Conservation (phyloP, 2,113 vertebrate species). For the Amazona guildingii region DNA sequence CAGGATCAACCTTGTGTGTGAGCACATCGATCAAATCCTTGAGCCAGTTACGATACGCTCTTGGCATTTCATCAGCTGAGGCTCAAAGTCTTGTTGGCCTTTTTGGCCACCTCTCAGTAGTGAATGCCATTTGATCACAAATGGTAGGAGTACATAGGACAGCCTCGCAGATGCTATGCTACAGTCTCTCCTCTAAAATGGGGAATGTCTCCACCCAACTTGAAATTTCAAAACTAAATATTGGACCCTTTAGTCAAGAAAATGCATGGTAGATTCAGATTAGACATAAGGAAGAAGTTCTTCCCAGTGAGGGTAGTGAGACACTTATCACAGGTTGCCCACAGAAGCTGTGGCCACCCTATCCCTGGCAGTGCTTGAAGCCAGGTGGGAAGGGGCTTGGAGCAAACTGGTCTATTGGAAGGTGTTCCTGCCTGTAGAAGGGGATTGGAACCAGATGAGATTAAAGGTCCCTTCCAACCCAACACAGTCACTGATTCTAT, state of each 20-base stretch:
- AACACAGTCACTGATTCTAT: no score
- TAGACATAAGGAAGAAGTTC: no score
- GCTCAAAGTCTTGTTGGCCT: not conserved
- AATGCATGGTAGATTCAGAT: not conserved
- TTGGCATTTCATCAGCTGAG: not conserved
- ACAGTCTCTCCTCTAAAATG: not conserved
- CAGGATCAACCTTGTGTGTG: not conserved
- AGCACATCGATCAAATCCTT: not conserved
- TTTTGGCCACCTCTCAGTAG: not conserved
- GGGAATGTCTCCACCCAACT: accelerated
- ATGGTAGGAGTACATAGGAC: no score
- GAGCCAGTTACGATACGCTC: not conserved
- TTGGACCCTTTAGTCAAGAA: not conserved
- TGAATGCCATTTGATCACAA: not conserved
- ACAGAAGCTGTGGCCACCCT: no score
- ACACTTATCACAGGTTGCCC: no score
- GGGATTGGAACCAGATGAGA: no score
- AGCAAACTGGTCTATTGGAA: no score
- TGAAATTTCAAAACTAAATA: not conserved
- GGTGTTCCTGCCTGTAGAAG: no score
- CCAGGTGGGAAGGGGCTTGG: no score
- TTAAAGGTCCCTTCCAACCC: no score
- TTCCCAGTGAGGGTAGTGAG: no score
- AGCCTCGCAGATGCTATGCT: not conserved
- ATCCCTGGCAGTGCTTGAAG: no score